Evolutionary conservation across 2,888 invertebrate genomes (phyloP), one percentile per base, ranked within the genome.

Genomic region (Luffia ferchaultella): DNA sequence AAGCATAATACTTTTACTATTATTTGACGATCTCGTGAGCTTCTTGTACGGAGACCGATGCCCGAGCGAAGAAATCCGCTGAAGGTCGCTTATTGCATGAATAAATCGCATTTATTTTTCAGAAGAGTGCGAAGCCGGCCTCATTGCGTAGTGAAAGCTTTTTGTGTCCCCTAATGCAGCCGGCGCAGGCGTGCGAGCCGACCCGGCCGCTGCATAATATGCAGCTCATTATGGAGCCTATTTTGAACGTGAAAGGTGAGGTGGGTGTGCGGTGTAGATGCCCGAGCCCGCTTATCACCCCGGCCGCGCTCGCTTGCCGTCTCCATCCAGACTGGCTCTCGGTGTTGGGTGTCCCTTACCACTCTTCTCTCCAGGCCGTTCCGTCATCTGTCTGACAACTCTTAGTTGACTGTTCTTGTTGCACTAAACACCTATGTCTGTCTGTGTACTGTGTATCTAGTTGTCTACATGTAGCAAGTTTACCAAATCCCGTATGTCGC

Each of bases 51-150:
- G 30, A 30, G 30, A 12, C 30, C 30, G 30, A 30, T 12, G 17
- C 5, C 45, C 18, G n/a, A 18, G 18, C 16, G 18, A 15, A 45
- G 7, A 45, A 16, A 12, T 5, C 17, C 2, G 18, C 16, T 18
- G 45, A n/a, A 12, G 43, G 15, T 40, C n/a, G 45, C 45, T 45
- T 45, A 5, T 73, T 79, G 82, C 80, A 79, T 78, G 78, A 61
- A 71, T 68, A 67, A 65, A 76, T 73, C 67, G 69, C 71, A 60
- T 79, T 80, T 78, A 70, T 80, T 82, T 83, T 83, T 77, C 82
- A 83, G 82, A 83, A 66, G 60, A 70, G 62, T 65, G 63, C 62
- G 62, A 62, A 61, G 62, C 59, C 65, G 67, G 67, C 69, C 66
- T 40, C 69, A 66, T 75, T 70, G 63, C 70, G 65, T 77, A 77